Evolutionary conservation across 2,888 invertebrate genomes (phyloP), one percentile per base, ranked within the genome.

Genomic region (Aphelenchoides bicaudatus): DNA sequence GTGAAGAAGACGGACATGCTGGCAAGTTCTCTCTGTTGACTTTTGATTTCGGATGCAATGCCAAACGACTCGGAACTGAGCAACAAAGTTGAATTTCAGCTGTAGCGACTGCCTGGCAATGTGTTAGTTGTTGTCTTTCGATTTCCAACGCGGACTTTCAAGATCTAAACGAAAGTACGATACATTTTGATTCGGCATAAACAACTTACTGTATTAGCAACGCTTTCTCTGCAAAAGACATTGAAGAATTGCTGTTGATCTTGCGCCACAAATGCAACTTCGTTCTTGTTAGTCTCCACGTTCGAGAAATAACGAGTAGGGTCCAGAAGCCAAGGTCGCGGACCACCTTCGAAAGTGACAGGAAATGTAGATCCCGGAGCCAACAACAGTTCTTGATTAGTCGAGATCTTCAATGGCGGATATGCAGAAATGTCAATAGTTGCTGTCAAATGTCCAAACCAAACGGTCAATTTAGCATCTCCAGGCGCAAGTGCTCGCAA

Each of bases 261-360:
- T 4, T 27, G 49, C 31, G 19, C n/a, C 10, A 39, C 19, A 19
- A 37, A 29, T 16, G 39, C 49, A n/a, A 43, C 37, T 10, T 46
- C 39, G 37, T 25, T 29, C 13, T 50, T 29, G 16, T 23, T 16
- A 2, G 63, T 19, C 6, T 53, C 51, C 53, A 56, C 49, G 13
- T 47, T 54, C 48, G 58, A 58, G 52, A 61, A 72, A 57, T 62
- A 66, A 16, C 61, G 51, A 10, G 63, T 47, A 2, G 68, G 47
- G 37, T 74, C 74, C 8, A 67, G 53, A 30, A 71, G 34, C 73
- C 72, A 74, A 1, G 72, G 73, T 3, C 74, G 43, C 3, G 73
- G 72, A 19, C 74, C 74, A 4, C 73, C 74, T 5, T 53, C 50
- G 25, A 72, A 21, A 2, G 31, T 43, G 1, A 74, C 27, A 13